Evolutionary conservation across 2,113 vertebrate species (phyloP), one percentile per base, ranked within the genome.

Genomic region (Brachionichthys hirsutus): DNA sequence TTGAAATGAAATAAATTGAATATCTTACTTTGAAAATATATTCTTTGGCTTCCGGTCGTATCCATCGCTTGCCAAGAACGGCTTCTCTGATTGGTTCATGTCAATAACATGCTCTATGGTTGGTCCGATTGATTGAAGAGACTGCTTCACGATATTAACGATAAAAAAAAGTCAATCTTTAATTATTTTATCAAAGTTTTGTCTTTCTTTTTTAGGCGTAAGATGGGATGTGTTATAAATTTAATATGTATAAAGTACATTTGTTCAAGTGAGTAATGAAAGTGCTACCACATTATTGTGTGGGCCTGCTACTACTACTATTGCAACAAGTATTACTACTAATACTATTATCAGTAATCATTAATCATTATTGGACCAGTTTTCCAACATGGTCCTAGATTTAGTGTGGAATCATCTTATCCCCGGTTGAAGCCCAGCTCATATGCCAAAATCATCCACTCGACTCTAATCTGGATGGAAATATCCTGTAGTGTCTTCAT

Each of bases 351-450:
- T 2, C 8, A 30, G 24, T 30, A 30, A 30, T 30, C 24, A 6
- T 30, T 30, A 30, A 30, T 6, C 24, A 30, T 6, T 30, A 30
- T 6, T 30, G 24, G 84, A 93, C 92, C 90, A 94, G 72, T 80
- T 89, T 63, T 92, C 91, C 82, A 93, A 36, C 91, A 93, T 93
- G 76, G 77, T 90, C 75, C 81, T 87, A n/a, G 90, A 90, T n/a
- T 73, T 86, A 22, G 70, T 50, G 38, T 92, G 84, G 72, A 93
- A 92, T 20, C 82, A 85, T 12, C 81, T 73, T 8, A 91, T 88
- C 56, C 92, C 87, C 34, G 65, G 66, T 67, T 90, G 81, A 93
- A 94, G 50, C 89, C 92, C 43, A 92, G 88, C 67, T 91, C 87
- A 19, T 78, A 86, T 1, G 89, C 91, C 59, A 93, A 67, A 66